A percentile compares a stretch with the other conserved stretches of the same genome.
These are phyloP conservation scores for Protobothrops mucrosquamatus DNA, from an alignment of 2,113 vertebrate genomes.

Conservation along the genomic window DNA sequence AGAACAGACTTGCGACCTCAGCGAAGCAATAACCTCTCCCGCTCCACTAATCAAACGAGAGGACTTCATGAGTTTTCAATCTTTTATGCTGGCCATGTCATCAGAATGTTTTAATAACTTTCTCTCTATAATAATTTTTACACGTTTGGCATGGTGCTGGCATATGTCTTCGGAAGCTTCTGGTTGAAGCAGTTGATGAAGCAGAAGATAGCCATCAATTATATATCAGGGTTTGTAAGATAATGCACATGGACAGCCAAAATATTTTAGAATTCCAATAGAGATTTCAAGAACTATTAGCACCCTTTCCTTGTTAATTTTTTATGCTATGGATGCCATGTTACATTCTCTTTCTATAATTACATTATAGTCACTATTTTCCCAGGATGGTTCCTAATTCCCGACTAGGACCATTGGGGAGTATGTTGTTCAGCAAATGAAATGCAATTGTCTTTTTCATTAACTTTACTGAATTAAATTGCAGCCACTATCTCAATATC, in stretches of 20 bases:
- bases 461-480: neutral
- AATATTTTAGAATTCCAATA: neutral
- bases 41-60: neutral
- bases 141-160: neutral
- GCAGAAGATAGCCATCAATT: neutral
- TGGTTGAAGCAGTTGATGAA: neutral
- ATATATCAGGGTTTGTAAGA: neutral
- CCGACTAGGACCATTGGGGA: neutral
- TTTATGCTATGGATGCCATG: neutral
- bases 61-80: neutral
- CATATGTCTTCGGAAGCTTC: neutral
- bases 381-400: neutral
- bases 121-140: neutral
- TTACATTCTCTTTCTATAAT: neutral
- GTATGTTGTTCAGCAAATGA: neutral
- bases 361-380: neutral
- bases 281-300: neutral
- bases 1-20: neutral
- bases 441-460: neutral
- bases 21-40: neutral
- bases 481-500: neutral
- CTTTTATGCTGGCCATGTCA: neutral
- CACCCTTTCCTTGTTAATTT: neutral
- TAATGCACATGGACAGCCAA: neutral
- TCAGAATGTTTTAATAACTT: neutral